Base-by-base conservation (phyloP, 2,888 invertebrate genomes). In the Campoplex nolae region DNA sequence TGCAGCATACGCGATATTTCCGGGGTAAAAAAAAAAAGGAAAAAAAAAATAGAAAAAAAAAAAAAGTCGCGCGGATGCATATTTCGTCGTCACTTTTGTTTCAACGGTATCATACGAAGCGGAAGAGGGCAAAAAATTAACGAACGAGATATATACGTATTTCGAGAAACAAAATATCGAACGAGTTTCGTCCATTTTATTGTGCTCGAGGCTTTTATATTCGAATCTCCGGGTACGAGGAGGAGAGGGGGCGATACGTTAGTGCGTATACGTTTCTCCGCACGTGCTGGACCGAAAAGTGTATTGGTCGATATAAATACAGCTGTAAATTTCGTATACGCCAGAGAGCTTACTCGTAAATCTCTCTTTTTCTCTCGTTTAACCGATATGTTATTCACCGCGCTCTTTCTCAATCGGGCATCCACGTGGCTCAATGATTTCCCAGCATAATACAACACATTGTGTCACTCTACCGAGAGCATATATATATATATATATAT, bases 1-100 rank as follows among this genome's bases (percentile, higher is more conserved):
- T 35, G 11, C 65, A 38, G 23, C 74, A 85, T 71, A 11, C 80
- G 56, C 70, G 70, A 77, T 78, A 71, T 75, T 78, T 74, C 78
- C 85, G 81, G 81, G 18, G 67, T n/a, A 23, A 23, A 23, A 23
- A 23, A 23, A 23, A 23, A 23, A 23, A 23, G 0, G 0, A 23
- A 23, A 23, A 23, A 23, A 23, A 23, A 23, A 23, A 23, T 23
- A 23, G 23, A 23, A 23, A 23, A 23, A n/a, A 70, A 62, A 76
- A 70, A 38, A 62, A 70, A 70, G 23, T 54, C n/a, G 38, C 48
- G 71, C 65, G 54, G 6, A 62, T 18, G 54, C 8, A 32, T 23
- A 23, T 35, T 71, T 74, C 11, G n/a, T 62, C 71, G 45, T 77
- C 76, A 38, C 38, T 67, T 67, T 28, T 38, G 23, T 38, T 23